phyloP scores from a whole-genome alignment of 2,113 vertebrate species.

The Entelurus aequoreus region DNA sequence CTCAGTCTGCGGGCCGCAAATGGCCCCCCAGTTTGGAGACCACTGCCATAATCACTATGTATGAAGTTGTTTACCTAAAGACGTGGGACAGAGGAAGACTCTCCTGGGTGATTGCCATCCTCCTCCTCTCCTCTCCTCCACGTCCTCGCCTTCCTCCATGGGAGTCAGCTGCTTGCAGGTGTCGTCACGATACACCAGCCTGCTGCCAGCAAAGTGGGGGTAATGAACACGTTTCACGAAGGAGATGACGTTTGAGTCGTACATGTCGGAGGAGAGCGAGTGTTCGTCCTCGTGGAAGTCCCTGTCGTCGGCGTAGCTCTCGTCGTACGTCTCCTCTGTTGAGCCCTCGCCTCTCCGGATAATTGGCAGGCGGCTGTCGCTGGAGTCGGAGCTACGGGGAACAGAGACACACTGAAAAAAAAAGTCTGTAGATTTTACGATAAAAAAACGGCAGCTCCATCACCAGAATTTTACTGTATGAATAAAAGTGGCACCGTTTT shows the following conservation, averaged over 20 bases:
- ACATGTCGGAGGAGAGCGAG: slow-evolving; percentile 89
- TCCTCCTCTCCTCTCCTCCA: slow-evolving; percentile 67
- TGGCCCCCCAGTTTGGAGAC: too few relatives aligned
- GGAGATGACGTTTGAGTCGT: slow-evolving; percentile 40
- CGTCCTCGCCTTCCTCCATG: slow-evolving; percentile 72
- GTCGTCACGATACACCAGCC: slow-evolving; percentile 88
- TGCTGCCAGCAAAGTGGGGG: slow-evolving; percentile 36
- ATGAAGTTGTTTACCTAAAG: slow-evolving; percentile 76
- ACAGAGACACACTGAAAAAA: slow-evolving; percentile 3
- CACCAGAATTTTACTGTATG: too few relatives aligned
- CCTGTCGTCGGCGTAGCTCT: slow-evolving; percentile 75
- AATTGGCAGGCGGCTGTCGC: slow-evolving; percentile 85
- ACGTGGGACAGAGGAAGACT: slow-evolving; percentile 88
- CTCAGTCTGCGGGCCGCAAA: too few relatives aligned
- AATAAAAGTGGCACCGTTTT: too few relatives aligned
- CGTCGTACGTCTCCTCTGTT: slow-evolving; percentile 80
- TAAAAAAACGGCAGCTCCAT: too few relatives aligned
- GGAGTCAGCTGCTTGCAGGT: slow-evolving; percentile 87
- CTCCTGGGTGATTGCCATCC: slow-evolving; percentile 79
- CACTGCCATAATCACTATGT: neutral
- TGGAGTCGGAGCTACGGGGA: slow-evolving; percentile 80
- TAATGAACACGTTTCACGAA: neutral
- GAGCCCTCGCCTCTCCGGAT: slow-evolving; percentile 82
- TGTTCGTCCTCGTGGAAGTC: slow-evolving; percentile 84
- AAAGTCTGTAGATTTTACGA: too few relatives aligned